Percentiles rank a stretch among this genome's conserved stretches.
phyloP scores from a whole-genome alignment of 1,140 invertebrate genomes.

The Nomia melanderi region DNA sequence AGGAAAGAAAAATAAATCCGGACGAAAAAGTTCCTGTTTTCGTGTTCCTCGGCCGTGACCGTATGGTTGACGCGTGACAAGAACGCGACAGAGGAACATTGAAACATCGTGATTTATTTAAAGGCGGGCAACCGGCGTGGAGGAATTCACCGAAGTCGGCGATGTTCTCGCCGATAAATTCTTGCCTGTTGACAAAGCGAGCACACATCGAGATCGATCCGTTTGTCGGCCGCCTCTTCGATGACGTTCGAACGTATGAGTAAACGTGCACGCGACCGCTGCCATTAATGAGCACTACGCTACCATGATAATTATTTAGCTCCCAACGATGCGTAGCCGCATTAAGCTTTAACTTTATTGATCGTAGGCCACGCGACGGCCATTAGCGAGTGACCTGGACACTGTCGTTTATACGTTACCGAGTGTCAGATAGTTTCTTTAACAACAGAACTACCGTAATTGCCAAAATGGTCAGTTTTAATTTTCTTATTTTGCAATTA shows the following conservation, averaged over 20 bases:
- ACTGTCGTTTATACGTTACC: not conserved
- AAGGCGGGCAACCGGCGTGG: not conserved
- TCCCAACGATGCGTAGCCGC: not conserved
- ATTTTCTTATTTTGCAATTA: no score
- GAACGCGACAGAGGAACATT: not conserved
- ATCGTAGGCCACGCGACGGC: not conserved
- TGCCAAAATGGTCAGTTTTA: no score
- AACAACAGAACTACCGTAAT: no score
- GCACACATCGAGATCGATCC: not conserved
- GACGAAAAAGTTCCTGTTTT: not conserved
- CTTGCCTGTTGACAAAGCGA: not conserved
- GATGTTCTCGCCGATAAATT: not conserved
- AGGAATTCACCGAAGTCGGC: not conserved
- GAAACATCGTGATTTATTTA: conserved; percentile 15
- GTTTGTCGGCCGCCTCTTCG: not conserved
- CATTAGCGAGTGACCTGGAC: conserved; percentile 20
- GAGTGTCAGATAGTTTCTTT: no score
- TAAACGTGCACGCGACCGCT: not conserved
- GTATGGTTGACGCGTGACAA: not conserved
- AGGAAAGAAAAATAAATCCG: not conserved
- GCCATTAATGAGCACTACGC: conserved; percentile 3
- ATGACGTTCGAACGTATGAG: not conserved
- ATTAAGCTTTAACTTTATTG: conserved; percentile 29
- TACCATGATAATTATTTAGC: conserved; percentile 27
- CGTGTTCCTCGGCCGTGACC: not conserved